These are phyloP conservation scores for Manduca sexta DNA, from an alignment of 1,140 invertebrate species.

Conservation along the genomic window DNA sequence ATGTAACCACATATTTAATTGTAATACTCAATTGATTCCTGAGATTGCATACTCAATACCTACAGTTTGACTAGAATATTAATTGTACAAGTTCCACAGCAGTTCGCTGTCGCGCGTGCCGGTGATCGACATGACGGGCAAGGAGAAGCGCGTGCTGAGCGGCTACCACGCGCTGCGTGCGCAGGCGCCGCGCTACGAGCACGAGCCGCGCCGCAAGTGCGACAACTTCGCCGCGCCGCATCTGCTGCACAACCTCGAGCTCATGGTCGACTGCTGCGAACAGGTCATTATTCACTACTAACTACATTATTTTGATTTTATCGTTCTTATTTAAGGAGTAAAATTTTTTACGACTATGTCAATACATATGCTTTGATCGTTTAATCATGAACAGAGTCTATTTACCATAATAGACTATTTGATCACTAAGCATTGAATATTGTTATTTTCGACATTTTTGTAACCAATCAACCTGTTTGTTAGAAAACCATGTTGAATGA, in stretches of 20 bases:
- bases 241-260: slow-evolving; percentile 92
- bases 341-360: no score
- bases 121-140: slow-evolving; percentile 99
- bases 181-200: slow-evolving; percentile 78
- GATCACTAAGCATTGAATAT: no score
- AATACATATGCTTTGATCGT: no score
- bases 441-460: no score
- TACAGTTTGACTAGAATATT: background rate
- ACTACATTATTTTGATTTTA: background rate
- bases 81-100: slow-evolving; percentile 25
- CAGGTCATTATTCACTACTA: slow-evolving; percentile 75
- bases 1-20: no score
- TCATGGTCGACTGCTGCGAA: slow-evolving; percentile 94
- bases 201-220: slow-evolving; percentile 76
- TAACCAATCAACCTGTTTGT: no score
- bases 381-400: no score
- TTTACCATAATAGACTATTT: no score
- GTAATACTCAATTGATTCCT: no score
- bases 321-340: no score
- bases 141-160: slow-evolving; percentile 93
- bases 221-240: slow-evolving; percentile 87
- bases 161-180: slow-evolving; percentile 92
- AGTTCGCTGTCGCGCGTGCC: slow-evolving; percentile 86
- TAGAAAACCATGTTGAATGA: no score
- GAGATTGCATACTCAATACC: no score